phyloP scores from a whole-genome alignment of 2,888 invertebrate species.

The Eretmocerus hayati region DNA sequence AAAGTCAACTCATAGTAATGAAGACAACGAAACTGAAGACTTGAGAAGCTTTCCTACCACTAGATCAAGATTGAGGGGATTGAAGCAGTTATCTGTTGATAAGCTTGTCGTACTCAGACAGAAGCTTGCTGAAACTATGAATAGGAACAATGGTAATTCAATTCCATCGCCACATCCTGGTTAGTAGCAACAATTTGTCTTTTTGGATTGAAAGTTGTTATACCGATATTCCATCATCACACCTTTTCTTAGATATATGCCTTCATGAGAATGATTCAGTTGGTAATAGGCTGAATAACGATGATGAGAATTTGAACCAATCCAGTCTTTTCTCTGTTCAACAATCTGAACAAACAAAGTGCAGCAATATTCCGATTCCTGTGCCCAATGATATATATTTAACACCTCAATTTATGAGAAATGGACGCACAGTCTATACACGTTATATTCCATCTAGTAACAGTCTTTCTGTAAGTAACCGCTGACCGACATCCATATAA shows the following conservation, averaged over 20 bases:
- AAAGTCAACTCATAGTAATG: constrained; percentile 24
- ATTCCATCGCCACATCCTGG: constrained; percentile 10
- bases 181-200: background rate
- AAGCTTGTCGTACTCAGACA: constrained; percentile 60
- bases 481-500: background rate
- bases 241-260: too few species aligned
- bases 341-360: constrained; percentile 10
- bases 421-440: constrained; percentile 52
- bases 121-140: constrained; percentile 53
- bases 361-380: constrained; percentile 28
- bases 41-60: constrained; percentile 38
- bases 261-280: background rate
- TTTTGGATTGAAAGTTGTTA: background rate
- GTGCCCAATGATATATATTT: constrained; percentile 49
- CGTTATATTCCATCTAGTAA: constrained; percentile 54
- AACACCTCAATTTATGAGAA: constrained; percentile 53
- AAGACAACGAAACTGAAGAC: constrained; percentile 36
- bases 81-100: constrained; percentile 64
- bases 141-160: constrained; percentile 30
- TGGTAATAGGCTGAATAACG: constrained; percentile 21
- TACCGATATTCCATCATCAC: too few species aligned
- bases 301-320: constrained; percentile 26
- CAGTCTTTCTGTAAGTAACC: constrained; percentile 51
- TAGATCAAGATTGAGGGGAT: constrained; percentile 55
- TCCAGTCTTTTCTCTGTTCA: constrained; percentile 12